These are phyloP conservation scores for Apodemia hepburni DNA, from an alignment of 2,888 invertebrate genomes.

Conservation along the genomic window DNA sequence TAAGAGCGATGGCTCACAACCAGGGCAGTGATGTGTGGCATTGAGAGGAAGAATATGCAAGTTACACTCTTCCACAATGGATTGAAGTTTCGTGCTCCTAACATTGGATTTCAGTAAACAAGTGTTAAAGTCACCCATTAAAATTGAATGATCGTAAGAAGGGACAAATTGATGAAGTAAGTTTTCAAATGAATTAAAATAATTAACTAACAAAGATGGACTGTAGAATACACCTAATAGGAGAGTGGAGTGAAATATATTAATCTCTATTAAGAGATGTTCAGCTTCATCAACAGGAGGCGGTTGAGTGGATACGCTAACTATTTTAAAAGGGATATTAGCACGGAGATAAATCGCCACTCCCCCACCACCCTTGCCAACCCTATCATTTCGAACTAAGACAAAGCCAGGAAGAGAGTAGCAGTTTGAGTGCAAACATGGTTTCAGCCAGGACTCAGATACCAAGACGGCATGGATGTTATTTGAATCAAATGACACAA, in stretches of 20 bases:
- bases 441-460: too few species aligned
- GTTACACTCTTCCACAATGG: neutral
- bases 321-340: too few species aligned
- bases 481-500: too few species aligned
- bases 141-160: neutral
- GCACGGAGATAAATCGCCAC: too few species aligned
- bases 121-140: conserved; percentile 16
- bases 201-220: neutral
- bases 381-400: too few species aligned
- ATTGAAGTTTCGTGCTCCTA: neutral
- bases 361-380: too few species aligned
- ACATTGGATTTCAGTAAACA: neutral
- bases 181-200: neutral
- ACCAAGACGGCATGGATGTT: too few species aligned
- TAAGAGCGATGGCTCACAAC: neutral
- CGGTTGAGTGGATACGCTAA: too few species aligned
- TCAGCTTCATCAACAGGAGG: too few species aligned
- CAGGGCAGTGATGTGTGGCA: neutral
- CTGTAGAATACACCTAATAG: neutral
- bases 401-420: conserved; percentile 56
- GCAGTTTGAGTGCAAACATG: conserved; percentile 49
- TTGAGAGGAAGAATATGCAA: neutral
- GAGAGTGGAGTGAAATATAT: too few species aligned
- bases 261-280: too few species aligned
- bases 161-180: neutral